Percentiles rank a stretch among this genome's conserved stretches.
Evolutionary conservation across 2,888 invertebrate genomes (phyloP).

Genomic region (Julus scandinavius): DNA sequence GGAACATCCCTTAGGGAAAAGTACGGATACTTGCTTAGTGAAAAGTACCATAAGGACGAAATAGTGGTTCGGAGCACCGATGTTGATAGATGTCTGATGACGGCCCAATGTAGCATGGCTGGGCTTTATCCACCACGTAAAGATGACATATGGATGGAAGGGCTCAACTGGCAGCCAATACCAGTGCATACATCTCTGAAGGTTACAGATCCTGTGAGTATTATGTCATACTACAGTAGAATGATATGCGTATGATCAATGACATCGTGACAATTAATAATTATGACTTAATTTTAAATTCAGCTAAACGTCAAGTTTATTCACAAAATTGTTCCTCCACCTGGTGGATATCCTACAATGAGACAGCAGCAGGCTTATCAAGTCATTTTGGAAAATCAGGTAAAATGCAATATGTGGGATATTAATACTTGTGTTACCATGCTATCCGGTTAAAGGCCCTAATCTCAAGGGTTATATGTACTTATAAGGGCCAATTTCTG

Average conservation of each 20-base stretch:
- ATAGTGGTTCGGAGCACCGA: conserved; percentile 81
- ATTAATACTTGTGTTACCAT: no score
- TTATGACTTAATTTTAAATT: background rate
- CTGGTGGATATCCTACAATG: background rate
- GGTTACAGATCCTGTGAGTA: conserved; percentile 69
- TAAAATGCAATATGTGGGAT: no score
- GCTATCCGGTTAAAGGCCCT: no score
- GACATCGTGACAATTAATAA: no score
- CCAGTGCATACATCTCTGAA: conserved; percentile 83
- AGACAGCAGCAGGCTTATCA: background rate
- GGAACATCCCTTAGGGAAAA: conserved; percentile 71
- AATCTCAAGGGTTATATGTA: no score
- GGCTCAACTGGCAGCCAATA: conserved; percentile 84
- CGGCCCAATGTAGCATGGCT: conserved; percentile 66
- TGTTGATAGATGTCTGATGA: conserved; percentile 82
- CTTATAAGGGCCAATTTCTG: no score
- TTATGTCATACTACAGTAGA: no score
- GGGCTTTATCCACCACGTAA: conserved; percentile 67
- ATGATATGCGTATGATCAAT: no score
- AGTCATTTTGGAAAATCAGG: conserved; percentile 7
- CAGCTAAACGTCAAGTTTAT: background rate
- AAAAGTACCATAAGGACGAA: conserved; percentile 71
- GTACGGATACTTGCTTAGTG: conserved; percentile 74
- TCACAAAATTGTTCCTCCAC: background rate
- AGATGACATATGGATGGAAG: conserved; percentile 62